Base-by-base conservation (phyloP, 1,140 invertebrate genomes). In the Drosophila jambulina region DNA sequence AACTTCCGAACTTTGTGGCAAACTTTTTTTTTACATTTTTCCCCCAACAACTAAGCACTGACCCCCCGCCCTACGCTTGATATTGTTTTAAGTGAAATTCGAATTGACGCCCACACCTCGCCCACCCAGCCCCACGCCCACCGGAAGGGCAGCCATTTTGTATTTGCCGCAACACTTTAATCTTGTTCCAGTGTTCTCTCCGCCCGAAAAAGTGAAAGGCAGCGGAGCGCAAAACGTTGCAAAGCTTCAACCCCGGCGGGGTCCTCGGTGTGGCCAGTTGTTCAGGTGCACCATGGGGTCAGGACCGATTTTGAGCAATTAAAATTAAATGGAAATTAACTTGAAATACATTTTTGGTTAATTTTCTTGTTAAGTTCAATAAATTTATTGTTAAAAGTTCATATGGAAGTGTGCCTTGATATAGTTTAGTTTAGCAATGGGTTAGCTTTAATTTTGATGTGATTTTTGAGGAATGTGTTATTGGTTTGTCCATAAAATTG, bases 141-240 rank as follows among this genome's bases (percentile, higher is more conserved):
- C 27, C 51, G 21, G 27, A 36, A 43, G 62, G 75, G 76, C 76
- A 57, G 78, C 78, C 78, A 80, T 80, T 80, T 80, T 80, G 63
- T 69, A 64, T 75, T 75, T 75, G 70, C 70, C 78, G 58, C 53
- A 69, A 58, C 70, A 80, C 80, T 80, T 80, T 80, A 80, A 80
- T 80, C 78, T 80, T 80, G 80, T 80, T 80, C 80, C 78, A 80
- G 80, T 75, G 78, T 80, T 63, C 77, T 38, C 29, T 15, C 9
- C 57, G 53, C 51, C 62, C 34, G 54, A 70, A 40, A 65, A 65
- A 56, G 56, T 25, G 61, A 49, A 19, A 29, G 70, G 23, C 60
- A 51, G 60, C 78, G 54, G 46, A 63, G 51, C 34, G 63, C 32
- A 34, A 80, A 80, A 64, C 56, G 77, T 43, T 42, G 58, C 58